A percentile compares a stretch with the other conserved stretches of the same genome.
Conservation (phyloP, 2,888 invertebrate species). For the Drosophila heteroneura region DNA sequence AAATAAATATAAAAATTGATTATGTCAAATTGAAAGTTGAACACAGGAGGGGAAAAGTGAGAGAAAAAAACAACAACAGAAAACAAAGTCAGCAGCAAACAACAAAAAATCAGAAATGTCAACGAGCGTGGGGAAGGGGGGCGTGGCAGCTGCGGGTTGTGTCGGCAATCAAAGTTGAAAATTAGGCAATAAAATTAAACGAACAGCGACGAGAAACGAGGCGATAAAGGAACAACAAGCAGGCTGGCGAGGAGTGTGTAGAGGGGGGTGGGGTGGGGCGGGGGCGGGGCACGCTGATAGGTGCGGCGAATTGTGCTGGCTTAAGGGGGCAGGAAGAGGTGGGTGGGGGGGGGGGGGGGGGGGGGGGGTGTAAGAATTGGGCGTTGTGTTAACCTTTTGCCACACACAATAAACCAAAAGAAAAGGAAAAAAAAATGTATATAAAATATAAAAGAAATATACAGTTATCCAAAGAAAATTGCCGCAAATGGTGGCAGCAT, state of each 20-base stretch:
- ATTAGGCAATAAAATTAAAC: constrained; percentile 80
- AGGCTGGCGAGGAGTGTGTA: neutral
- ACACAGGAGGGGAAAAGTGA: constrained; percentile 8
- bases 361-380: neutral
- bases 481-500: constrained; percentile 64
- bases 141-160: constrained; percentile 35
- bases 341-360: neutral
- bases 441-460: neutral
- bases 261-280: neutral
- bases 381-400: constrained; percentile 66
- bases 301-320: neutral
- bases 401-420: constrained; percentile 39
- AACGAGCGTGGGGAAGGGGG: constrained; percentile 66
- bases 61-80: constrained; percentile 19
- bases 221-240: constrained; percentile 23
- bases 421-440: neutral
- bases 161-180: constrained; percentile 78
- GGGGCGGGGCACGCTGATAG: neutral
- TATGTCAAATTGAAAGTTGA: constrained; percentile 69
- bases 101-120: constrained; percentile 63
- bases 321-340: neutral
- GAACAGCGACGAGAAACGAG: constrained; percentile 69
- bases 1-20: constrained; percentile 78
- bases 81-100: constrained; percentile 7
- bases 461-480: constrained; percentile 38